Conservation (phyloP, 2,888 invertebrate species). For the Melanostoma mellinum region DNA sequence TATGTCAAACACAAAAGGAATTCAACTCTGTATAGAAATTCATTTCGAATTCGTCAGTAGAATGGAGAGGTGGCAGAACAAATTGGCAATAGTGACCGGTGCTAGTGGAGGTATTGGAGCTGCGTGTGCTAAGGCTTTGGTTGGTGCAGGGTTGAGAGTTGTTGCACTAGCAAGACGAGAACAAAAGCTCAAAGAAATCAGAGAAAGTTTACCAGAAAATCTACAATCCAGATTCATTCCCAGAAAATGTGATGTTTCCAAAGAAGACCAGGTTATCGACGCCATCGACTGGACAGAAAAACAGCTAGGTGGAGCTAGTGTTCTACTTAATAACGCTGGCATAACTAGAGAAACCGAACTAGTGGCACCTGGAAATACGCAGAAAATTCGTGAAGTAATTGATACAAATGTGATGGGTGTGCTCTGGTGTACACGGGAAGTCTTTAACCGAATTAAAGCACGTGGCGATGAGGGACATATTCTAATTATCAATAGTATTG, state of each 20-base stretch:
- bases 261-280: conserved; percentile 83
- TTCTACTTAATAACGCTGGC: conserved; percentile 85
- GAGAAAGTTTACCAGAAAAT: conserved; percentile 74
- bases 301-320: conserved; percentile 83
- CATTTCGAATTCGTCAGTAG: too few relatives aligned
- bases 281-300: conserved; percentile 83
- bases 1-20: background rate
- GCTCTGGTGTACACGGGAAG: conserved; percentile 83
- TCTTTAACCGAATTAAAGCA: conserved; percentile 82
- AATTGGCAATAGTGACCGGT: conserved; percentile 86
- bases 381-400: conserved; percentile 80
- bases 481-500: conserved; percentile 82
- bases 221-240: conserved; percentile 81
- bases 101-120: conserved; percentile 85
- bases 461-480: conserved; percentile 83
- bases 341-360: conserved; percentile 79
- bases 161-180: conserved; percentile 84
- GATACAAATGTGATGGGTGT: conserved; percentile 83
- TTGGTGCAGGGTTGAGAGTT: conserved; percentile 83
- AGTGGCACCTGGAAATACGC: conserved; percentile 77
- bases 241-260: conserved; percentile 83
- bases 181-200: conserved; percentile 79
- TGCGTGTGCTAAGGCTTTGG: conserved; percentile 58
- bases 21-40: background rate
- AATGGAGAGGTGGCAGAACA: conserved; percentile 85